Conservation (phyloP, 2,113 vertebrate genomes). For the Loxodonta africana region DNA sequence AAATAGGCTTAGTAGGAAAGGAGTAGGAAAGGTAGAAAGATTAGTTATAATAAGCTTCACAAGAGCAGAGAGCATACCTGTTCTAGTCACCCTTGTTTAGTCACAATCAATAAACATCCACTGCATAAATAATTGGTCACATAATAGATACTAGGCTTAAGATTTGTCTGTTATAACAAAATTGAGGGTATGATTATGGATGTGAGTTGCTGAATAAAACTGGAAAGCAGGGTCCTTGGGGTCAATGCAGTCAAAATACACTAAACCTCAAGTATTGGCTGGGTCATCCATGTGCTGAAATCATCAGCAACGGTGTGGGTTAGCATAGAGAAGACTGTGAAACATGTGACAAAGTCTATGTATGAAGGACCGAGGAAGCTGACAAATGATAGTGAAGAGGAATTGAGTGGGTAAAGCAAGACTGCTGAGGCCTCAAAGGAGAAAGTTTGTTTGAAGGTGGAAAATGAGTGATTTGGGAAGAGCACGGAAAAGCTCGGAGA, state of each 20-base stretch:
- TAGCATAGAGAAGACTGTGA: not conserved
- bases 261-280: not conserved
- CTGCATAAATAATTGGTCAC: not conserved
- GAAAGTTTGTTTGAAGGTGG: not conserved
- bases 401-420: not conserved
- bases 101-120: not conserved
- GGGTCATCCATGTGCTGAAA: not conserved
- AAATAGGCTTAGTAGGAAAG: not conserved
- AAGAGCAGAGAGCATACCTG: not conserved
- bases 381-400: not conserved
- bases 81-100: not conserved
- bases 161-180: not conserved
- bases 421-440: not conserved
- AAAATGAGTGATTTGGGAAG: slow-evolving; percentile 27
- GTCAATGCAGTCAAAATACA: not conserved
- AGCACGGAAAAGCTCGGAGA: slow-evolving; percentile 30
- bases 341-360: not conserved
- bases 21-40: not conserved
- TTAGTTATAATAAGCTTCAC: not conserved
- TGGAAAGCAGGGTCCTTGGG: not conserved
- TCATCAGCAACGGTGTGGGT: not conserved
- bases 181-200: not conserved
- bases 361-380: not conserved
- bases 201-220: slow-evolving; percentile 22
- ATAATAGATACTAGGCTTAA: not conserved